Evolutionary conservation across 2,797 vertebrate species (phyloP).

Genomic region (Chromobotia macracanthus): DNA sequence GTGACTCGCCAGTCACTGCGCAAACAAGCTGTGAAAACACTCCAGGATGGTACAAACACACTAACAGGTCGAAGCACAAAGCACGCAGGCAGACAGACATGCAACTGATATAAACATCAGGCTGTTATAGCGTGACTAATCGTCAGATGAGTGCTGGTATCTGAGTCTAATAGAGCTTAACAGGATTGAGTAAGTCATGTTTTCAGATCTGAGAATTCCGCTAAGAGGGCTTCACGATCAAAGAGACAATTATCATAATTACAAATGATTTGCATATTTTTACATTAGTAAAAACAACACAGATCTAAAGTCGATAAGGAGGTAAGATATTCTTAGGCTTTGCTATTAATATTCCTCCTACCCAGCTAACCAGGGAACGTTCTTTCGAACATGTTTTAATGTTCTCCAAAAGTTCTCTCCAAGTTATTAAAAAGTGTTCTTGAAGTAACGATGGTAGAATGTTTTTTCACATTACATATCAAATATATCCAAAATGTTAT

Average conservation of each 20-base stretch:
- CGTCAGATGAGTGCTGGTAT: background rate
- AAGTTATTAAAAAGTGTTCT: too few species aligned
- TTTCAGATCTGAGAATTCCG: slow-evolving; percentile 25
- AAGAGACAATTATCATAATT: slow-evolving; percentile 44
- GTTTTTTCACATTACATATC: too few species aligned
- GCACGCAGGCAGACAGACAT: slow-evolving; percentile 57
- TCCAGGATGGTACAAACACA: slow-evolving; percentile 43
- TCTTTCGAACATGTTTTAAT: too few species aligned
- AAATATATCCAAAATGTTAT: too few species aligned
- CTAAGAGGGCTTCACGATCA: slow-evolving; percentile 41
- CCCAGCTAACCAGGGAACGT: too few species aligned
- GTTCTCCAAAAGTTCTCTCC: too few species aligned
- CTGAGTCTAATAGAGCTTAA: slow-evolving; percentile 26
- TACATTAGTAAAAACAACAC: slow-evolving; percentile 41
- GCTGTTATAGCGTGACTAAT: background rate
- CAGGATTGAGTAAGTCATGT: slow-evolving; percentile 19
- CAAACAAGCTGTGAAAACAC: slow-evolving; percentile 20
- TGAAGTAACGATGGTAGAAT: too few species aligned
- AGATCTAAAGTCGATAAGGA: slow-evolving; percentile 14
- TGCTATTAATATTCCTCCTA: too few species aligned
- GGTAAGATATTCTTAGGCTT: too few species aligned
- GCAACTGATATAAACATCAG: slow-evolving; percentile 56
- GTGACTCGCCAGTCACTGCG: background rate
- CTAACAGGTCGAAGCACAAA: slow-evolving; percentile 59
- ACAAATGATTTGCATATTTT: slow-evolving; percentile 41